Percentiles rank a stretch among this genome's conserved stretches.
These are phyloP conservation scores for Eulithis prunata DNA, from an alignment of 2,888 invertebrate species.

Conservation along the genomic window DNA sequence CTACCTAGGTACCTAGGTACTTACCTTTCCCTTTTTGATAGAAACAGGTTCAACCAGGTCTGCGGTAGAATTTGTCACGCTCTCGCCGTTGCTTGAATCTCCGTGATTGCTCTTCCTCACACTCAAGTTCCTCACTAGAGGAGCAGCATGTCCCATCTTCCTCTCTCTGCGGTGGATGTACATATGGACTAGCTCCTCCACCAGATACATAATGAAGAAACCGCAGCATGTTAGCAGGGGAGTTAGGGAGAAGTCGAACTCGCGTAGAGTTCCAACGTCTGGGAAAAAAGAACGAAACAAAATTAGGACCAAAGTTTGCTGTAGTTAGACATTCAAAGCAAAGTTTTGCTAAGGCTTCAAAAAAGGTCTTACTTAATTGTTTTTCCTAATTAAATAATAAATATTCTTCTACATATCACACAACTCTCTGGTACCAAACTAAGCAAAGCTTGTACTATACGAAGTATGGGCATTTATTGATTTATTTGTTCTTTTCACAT, in stretches of 20 bases:
- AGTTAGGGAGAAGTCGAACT: conserved; percentile 86
- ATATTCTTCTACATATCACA: too few species aligned
- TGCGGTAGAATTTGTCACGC: conserved; percentile 73
- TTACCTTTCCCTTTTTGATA: conserved; percentile 55
- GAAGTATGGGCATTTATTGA: too few species aligned
- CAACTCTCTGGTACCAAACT: too few species aligned
- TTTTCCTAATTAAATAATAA: too few species aligned
- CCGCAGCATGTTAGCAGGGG: conserved; percentile 90
- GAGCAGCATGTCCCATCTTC: conserved; percentile 57
- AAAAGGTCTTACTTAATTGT: too few species aligned
- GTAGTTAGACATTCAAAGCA: too few species aligned
- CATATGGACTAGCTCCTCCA: conserved; percentile 91
- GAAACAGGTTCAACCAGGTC: conserved; percentile 70
- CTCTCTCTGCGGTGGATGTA: conserved; percentile 85
- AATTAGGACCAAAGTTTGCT: too few species aligned
- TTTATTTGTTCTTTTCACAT: too few species aligned
- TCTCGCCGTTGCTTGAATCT: conserved; percentile 55
- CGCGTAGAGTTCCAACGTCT: conserved; percentile 69
- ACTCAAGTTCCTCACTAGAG: conserved; percentile 75
- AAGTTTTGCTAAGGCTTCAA: too few species aligned
- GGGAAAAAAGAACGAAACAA: conserved; percentile 28
- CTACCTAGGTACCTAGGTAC: too few species aligned
- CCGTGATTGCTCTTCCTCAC: conserved; percentile 65
- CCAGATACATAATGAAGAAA: conserved; percentile 90
- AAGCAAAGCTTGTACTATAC: too few species aligned